These are phyloP conservation scores for Myiotriccus ornatus DNA, from an alignment of 2,797 vertebrate species.

Conservation along the genomic window DNA sequence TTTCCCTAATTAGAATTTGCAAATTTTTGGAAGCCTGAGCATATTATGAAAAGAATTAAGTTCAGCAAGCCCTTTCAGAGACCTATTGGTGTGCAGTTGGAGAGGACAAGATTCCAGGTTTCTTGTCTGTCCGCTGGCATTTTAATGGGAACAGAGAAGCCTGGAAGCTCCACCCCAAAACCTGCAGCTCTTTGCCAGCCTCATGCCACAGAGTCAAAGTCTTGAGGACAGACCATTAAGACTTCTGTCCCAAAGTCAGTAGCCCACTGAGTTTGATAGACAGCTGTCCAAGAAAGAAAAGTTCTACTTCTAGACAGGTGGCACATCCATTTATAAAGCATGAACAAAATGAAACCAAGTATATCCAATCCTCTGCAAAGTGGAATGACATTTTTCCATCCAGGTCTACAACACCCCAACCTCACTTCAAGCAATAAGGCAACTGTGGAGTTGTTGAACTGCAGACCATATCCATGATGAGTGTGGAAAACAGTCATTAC, in stretches of 20 bases:
- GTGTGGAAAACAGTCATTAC: not conserved
- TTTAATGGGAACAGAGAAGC: not conserved
- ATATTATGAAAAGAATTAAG: not conserved
- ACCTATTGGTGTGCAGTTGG: not conserved
- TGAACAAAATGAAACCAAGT: not conserved
- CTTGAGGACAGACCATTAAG: not conserved
- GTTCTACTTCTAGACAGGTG: not conserved
- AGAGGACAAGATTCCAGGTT: not conserved
- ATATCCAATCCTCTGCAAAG: not conserved
- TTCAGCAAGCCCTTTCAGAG: not conserved
- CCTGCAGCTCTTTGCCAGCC: not conserved
- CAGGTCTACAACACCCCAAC: not conserved
- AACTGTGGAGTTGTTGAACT: not conserved
- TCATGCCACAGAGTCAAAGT: not conserved
- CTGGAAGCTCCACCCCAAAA: not conserved
- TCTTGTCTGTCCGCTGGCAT: not conserved
- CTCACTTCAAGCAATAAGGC: not conserved
- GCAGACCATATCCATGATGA: not conserved
- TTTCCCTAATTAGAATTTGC: not conserved
- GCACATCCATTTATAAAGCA: not conserved
- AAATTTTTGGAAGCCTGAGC: not conserved
- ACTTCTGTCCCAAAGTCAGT: not conserved
- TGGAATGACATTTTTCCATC: not conserved
- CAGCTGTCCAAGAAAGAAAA: not conserved
- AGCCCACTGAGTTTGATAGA: not conserved